Evolutionary conservation across 2,888 invertebrate species (phyloP).

Genomic region (Tanytarsus gracilentus): DNA sequence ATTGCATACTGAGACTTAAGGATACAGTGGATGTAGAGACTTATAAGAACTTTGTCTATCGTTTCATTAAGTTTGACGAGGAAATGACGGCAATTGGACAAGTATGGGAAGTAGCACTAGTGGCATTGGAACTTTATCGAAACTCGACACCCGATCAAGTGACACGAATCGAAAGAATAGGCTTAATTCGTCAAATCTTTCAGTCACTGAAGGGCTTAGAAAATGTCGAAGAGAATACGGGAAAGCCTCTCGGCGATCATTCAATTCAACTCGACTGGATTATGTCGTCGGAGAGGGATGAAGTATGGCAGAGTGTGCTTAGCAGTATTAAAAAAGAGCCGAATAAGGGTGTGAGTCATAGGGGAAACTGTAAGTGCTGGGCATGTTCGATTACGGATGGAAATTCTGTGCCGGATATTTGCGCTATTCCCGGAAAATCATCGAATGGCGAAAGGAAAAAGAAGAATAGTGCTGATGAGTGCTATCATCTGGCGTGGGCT

Average conservation of each 20-base stretch:
- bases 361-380: slow-evolving; percentile 38
- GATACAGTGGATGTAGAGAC: slow-evolving; percentile 39
- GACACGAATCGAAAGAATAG: slow-evolving; percentile 38
- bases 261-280: slow-evolving; percentile 19
- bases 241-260: slow-evolving; percentile 3
- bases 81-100: slow-evolving; percentile 50
- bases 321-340: slow-evolving; percentile 15
- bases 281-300: slow-evolving; percentile 4
- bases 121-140: slow-evolving; percentile 40
- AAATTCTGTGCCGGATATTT: slow-evolving; percentile 6
- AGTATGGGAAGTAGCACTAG: slow-evolving; percentile 48
- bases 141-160: slow-evolving; percentile 38
- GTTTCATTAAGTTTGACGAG: slow-evolving; percentile 51
- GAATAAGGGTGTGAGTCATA: background rate
- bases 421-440: background rate
- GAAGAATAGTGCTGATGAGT: slow-evolving; percentile 33
- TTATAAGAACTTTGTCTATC: slow-evolving; percentile 41
- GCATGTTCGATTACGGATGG: slow-evolving; percentile 42
- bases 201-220: slow-evolving; percentile 2
- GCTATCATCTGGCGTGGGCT: slow-evolving; percentile 42
- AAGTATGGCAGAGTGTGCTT: slow-evolving; percentile 22
- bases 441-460: slow-evolving; percentile 30
- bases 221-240: background rate
- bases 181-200: slow-evolving; percentile 31
- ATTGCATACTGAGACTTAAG: slow-evolving; percentile 46